Percentiles rank a stretch among this genome's conserved stretches.
Evolutionary conservation across 2,888 invertebrate genomes (phyloP).

Genomic region (Zele albiditarsus): DNA sequence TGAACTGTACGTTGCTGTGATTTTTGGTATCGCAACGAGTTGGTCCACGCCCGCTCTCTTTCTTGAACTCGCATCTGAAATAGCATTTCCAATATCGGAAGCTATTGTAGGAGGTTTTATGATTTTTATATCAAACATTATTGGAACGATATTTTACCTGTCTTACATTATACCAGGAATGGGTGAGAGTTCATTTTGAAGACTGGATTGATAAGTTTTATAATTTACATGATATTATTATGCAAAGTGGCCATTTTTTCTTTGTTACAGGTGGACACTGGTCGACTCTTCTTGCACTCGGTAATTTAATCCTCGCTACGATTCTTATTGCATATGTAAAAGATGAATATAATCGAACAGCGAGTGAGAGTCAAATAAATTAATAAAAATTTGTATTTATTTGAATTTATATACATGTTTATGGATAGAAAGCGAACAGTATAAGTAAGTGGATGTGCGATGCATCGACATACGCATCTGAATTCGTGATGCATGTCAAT

Average conservation of each 20-base stretch:
- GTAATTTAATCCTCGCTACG: slow-evolving; percentile 43
- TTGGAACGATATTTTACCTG: slow-evolving; percentile 54
- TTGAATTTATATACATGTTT: no score
- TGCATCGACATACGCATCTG: no score
- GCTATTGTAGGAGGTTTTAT: slow-evolving; percentile 64
- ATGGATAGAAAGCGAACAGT: no score
- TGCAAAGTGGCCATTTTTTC: background rate
- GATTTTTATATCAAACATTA: slow-evolving; percentile 60
- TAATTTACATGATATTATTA: background rate
- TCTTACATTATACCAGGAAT: slow-evolving; percentile 55
- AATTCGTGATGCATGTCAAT: no score
- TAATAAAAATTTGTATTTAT: background rate
- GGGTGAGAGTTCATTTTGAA: slow-evolving; percentile 45
- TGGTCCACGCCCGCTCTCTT: slow-evolving; percentile 64
- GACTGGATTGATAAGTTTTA: background rate
- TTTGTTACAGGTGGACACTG: slow-evolving; percentile 47
- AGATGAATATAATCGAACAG: slow-evolving; percentile 49
- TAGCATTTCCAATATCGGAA: slow-evolving; percentile 64
- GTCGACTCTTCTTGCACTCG: slow-evolving; percentile 51
- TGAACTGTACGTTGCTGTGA: slow-evolving; percentile 58
- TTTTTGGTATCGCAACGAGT: slow-evolving; percentile 59
- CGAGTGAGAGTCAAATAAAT: background rate
- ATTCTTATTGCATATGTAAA: slow-evolving; percentile 49
- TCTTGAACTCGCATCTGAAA: slow-evolving; percentile 64
- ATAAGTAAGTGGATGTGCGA: no score